Evolutionary conservation across 2,797 vertebrate species (phyloP), one percentile per base, ranked within the genome.

Genomic region (Karalla daura): DNA sequence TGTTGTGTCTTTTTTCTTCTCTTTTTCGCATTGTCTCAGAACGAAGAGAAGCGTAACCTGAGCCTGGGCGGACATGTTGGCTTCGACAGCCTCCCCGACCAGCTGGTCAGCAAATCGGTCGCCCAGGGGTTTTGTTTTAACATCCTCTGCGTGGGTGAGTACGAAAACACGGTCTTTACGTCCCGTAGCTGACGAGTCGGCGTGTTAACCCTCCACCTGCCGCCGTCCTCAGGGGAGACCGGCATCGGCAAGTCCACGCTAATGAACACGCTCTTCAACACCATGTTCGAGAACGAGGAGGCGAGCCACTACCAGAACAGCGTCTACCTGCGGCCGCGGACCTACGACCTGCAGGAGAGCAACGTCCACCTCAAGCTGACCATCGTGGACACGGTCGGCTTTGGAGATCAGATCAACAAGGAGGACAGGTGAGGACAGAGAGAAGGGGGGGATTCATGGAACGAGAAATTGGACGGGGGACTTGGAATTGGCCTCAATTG

Each of bases 231-330:
- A 99, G 98, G 98, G 59, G 98, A 99, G 91, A 99, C 98, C 0
- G 98, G 98, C 52, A 98, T 99, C 1, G 98, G 98, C 70, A 99
- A 99, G 73, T 99, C 98, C 1, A 99, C 98, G 0, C 83, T 99
- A 63, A 99, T 99, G 98, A 98, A 99, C 80, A 99, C 98, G 0
- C 96, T 99, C 14, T 99, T 99, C 90, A 99, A 99, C 84, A 99
- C 98, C 9, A 98, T 94, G 14, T 99, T 99, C 1, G 98, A 99
- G 91, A 96, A 96, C 0, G 97, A 99, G 45, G 97, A 98, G 65
- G 96, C 98, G 20, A 98, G 96, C 55, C 98, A 99, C 80, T 98
- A 98, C 0, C 97, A 98, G 91, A 95, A 95, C 0, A 86, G 92
- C 0, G 98, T 99, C 5, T 94, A 95, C 79, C 76, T 99, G 77